Base-by-base conservation (phyloP, 2,113 vertebrate genomes). In the Scomber colias region DNA sequence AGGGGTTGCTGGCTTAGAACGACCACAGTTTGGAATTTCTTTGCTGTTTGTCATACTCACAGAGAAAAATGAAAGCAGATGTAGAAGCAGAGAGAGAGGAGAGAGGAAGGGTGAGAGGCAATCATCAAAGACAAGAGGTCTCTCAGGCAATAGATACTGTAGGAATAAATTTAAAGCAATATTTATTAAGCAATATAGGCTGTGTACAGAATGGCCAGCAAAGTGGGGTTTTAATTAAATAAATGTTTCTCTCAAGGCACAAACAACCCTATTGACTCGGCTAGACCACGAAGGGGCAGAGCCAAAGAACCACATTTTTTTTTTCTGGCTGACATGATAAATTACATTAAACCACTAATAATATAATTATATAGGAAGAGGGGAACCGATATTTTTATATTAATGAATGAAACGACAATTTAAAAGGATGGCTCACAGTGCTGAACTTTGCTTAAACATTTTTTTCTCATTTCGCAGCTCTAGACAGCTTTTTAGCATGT, bases 61-160 rank as follows among this genome's bases (percentile, higher is more conserved):
- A 49, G 85, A 86, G 92, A 85, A 94, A 95, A 95, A 92, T 94
- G 92, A 93, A 95, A 95, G 91, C 95, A 95, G 94, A 95, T 95
- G 95, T 93, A 75, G 88, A 64, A 80, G 79, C 72, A 51, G 60
- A 35, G 79, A 77, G 86, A 85, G 79, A 59, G 81, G 71, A 61
- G 81, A 21, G 64, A 71, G 73, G 31, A 71, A 61, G 57, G 51
- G 73, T 84, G 77, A 71, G 72, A 74, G 64, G 72, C 77, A 78
- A 51, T 76, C 87, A 80, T 89, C 86, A 86, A 89, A 90, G 78
- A 91, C 83, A 69, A 65, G 79, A 56, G 62, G 78, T 91, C 87
- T 85, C 88, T 82, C 57, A 64, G 87, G 75, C 87, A 85, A 65
- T 75, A 89, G 61, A 88, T 62, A 82, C 83, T 83, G 79, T 61